Conservation (phyloP, 2,113 vertebrate species). For the Apteryx mantelli region DNA sequence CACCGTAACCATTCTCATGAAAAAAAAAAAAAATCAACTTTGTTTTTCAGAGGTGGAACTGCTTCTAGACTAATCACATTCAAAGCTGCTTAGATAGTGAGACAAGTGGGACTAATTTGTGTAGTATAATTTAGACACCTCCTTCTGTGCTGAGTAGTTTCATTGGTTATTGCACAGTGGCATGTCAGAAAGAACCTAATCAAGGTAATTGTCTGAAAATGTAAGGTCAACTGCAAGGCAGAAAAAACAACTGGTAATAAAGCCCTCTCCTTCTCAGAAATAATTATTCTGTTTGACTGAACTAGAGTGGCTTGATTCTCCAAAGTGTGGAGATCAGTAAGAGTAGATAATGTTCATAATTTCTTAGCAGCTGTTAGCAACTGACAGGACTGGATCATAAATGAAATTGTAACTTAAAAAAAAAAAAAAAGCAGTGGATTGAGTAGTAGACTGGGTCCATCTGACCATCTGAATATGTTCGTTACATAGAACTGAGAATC, state of each 20-base stretch:
- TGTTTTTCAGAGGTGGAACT: background rate
- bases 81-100: background rate
- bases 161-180: background rate
- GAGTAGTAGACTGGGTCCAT: background rate
- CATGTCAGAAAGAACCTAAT: conserved; percentile 25
- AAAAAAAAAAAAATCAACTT: background rate
- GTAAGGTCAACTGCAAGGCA: conserved; percentile 18
- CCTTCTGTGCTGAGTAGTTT: background rate
- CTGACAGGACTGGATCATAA: background rate
- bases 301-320: background rate
- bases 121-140: background rate
- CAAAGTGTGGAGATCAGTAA: background rate
- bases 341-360: background rate
- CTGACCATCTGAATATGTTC: background rate
- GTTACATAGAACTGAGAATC: background rate
- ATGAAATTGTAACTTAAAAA: background rate
- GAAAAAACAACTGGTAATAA: background rate
- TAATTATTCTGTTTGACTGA: background rate
- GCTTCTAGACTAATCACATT: background rate
- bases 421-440: background rate
- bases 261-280: background rate
- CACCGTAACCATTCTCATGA: background rate
- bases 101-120: conserved; percentile 5
- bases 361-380: background rate
- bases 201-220: conserved; percentile 39